Conservation (phyloP, 35 echinoderm and acorn worm species). For the Chiridota heheva region DNA sequence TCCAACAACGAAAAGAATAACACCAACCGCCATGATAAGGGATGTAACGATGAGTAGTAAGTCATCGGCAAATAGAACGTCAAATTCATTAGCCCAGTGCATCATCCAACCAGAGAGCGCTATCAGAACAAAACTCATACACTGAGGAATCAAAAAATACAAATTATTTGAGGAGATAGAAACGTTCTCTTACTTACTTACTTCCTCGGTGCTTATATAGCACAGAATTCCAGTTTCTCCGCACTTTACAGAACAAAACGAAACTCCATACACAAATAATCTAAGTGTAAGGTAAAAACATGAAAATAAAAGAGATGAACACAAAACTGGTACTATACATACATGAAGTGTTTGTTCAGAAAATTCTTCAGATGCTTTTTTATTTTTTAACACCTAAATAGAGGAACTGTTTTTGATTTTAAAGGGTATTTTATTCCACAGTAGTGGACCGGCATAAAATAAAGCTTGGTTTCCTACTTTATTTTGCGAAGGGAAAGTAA, state of each 20-base stretch:
- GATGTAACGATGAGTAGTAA: conserved; percentile 12
- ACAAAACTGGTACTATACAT: too few species aligned
- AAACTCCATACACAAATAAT: not conserved
- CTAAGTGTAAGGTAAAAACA: not conserved
- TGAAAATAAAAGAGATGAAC: too few species aligned
- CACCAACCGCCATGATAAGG: conserved; percentile 16
- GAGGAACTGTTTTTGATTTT: too few species aligned
- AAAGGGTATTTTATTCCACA: too few species aligned
- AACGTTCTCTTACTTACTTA: not conserved
- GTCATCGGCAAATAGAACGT: conserved; percentile 27
- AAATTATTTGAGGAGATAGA: not conserved
- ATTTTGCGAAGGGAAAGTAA: too few species aligned
- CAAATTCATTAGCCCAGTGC: conserved; percentile 4
- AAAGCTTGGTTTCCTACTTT: too few species aligned
- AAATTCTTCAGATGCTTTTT: too few species aligned
- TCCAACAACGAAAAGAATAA: conserved; percentile 26
- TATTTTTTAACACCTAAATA: too few species aligned
- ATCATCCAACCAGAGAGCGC: conserved; percentile 7
- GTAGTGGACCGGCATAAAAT: too few species aligned
- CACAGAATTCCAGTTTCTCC: not conserved
- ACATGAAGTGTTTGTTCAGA: too few species aligned
- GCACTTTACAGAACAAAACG: not conserved
- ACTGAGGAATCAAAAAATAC: not conserved
- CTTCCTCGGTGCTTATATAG: too few species aligned
- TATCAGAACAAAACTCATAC: conserved; percentile 3